A percentile compares a stretch with the other conserved stretches of the same genome.
Evolutionary conservation across 1,140 invertebrate genomes (phyloP).

Genomic region (Holotrichia oblita): DNA sequence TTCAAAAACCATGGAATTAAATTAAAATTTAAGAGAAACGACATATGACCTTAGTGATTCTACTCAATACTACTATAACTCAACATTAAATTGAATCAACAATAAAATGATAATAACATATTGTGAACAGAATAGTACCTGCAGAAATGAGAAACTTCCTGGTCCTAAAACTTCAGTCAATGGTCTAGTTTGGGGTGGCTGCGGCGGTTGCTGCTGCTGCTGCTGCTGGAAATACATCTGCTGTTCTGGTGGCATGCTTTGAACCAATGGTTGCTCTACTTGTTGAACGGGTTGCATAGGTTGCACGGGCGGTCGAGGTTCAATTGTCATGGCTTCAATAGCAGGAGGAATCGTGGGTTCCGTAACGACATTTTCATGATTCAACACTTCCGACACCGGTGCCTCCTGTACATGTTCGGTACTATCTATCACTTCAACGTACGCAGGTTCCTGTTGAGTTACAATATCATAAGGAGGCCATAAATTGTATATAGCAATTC

Average conservation of each 20-base stretch:
- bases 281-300: conserved; percentile 35
- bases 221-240: conserved; percentile 61
- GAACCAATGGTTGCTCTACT: conserved; percentile 48
- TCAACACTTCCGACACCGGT: conserved; percentile 10
- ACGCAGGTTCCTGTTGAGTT: conserved; percentile 15
- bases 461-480: not conserved
- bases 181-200: conserved; percentile 63
- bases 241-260: conserved; percentile 59
- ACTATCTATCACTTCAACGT: conserved; percentile 8
- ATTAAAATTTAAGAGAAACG: too few relatives aligned
- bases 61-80: too few relatives aligned
- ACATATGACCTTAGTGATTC: too few relatives aligned
- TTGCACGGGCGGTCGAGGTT: conserved; percentile 44
- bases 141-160: conserved; percentile 79
- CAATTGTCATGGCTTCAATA: conserved; percentile 58
- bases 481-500: too few relatives aligned
- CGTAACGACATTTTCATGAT: conserved; percentile 31
- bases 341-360: conserved; percentile 43
- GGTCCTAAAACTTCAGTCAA: conserved; percentile 77
- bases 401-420: conserved; percentile 19
- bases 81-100: too few relatives aligned
- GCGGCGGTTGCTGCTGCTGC: conserved; percentile 52
- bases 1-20: too few relatives aligned
- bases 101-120: too few relatives aligned
- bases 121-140: conserved; percentile 59